Percentiles rank a stretch among this genome's conserved stretches.
Conservation (phyloP, 2,888 invertebrate genomes). For the Escarpia spicata region DNA sequence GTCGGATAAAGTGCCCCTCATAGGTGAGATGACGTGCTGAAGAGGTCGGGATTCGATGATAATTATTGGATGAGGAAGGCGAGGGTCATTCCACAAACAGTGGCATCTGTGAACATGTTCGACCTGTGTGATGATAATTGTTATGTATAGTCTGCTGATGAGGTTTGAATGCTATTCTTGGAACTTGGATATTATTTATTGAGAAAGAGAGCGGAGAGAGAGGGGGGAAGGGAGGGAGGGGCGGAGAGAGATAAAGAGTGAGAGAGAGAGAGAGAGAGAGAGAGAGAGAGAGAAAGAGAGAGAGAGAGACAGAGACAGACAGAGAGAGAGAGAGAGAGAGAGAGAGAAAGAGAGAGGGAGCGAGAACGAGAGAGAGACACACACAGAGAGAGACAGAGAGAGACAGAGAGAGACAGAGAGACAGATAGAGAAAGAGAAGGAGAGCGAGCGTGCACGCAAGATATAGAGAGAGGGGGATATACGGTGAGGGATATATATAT, state of each 20-base stretch:
- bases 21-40: slow-evolving; percentile 47
- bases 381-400: too few species aligned
- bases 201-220: too few species aligned
- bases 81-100: not conserved
- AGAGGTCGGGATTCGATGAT: not conserved
- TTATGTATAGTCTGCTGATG: too few species aligned
- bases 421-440: too few species aligned
- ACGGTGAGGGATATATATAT: too few species aligned
- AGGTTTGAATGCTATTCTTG: too few species aligned
- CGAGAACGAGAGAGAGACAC: too few species aligned
- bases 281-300: slow-evolving; percentile 24
- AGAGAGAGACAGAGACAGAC: slow-evolving; percentile 23
- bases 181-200: too few species aligned
- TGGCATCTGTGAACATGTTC: not conserved
- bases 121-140: too few species aligned
- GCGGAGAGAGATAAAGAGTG: not conserved
- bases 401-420: too few species aligned
- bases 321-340: slow-evolving; percentile 24
- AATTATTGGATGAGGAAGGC: not conserved
- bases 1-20: slow-evolving; percentile 62
- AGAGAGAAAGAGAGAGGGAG: not conserved
- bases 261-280: slow-evolving; percentile 25
- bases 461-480: too few species aligned
- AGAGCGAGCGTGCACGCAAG: too few species aligned
- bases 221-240: not conserved